Conservation (phyloP, 2,797 vertebrate species). For the Lacerta bilineata region DNA sequence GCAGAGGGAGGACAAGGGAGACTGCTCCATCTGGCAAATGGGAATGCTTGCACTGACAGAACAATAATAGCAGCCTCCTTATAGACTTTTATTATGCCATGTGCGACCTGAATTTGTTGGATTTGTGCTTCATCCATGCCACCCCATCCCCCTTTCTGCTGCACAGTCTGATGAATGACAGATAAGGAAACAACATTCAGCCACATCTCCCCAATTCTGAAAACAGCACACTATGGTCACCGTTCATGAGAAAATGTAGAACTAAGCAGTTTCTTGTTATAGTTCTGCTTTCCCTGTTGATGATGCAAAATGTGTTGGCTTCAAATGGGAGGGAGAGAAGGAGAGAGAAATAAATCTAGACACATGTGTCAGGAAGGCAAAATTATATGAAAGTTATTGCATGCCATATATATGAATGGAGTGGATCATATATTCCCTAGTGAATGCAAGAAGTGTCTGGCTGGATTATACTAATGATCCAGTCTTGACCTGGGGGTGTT, state of each 20-base stretch:
- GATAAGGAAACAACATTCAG: too few species aligned
- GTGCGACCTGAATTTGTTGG: not conserved
- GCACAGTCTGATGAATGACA: not conserved
- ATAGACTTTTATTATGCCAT: too few species aligned
- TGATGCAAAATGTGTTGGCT: not conserved
- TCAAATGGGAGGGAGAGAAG: constrained; percentile 9
- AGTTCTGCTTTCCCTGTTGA: constrained; percentile 5
- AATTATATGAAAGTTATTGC: too few species aligned
- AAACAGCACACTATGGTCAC: constrained; percentile 58
- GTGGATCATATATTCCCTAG: too few species aligned
- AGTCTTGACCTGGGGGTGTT: too few species aligned
- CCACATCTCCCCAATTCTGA: constrained; percentile 40
- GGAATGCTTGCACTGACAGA: too few species aligned
- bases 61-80: too few species aligned
- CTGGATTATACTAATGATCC: too few species aligned
- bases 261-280: constrained; percentile 50
- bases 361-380: not conserved
- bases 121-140: not conserved
- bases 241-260: constrained; percentile 53
- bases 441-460: too few species aligned
- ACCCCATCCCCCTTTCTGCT: not conserved
- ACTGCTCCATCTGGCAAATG: too few species aligned
- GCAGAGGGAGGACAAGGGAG: too few species aligned
- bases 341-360: not conserved
- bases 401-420: too few species aligned